Conservation (phyloP, 2,888 invertebrate species). For the Agrenia bidenticulata region DNA sequence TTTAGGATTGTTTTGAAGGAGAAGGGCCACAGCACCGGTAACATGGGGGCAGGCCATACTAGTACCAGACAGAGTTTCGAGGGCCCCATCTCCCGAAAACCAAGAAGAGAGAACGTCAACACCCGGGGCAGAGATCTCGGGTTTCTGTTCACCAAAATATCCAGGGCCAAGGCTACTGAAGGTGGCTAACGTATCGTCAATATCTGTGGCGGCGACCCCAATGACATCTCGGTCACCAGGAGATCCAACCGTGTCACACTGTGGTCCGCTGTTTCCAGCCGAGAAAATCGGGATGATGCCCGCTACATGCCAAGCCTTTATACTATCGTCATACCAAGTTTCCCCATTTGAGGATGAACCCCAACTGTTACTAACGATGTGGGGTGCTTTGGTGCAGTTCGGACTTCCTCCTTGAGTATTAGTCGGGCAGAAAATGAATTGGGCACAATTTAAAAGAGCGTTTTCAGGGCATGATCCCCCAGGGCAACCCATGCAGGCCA, state of each 20-base stretch:
- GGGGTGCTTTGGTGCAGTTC: constrained; percentile 18
- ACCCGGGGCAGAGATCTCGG: constrained; percentile 33
- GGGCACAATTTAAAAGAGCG: constrained; percentile 6
- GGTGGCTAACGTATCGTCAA: constrained; percentile 10
- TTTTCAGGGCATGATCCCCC: not conserved
- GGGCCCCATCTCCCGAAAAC: constrained; percentile 13
- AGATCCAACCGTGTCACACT: not conserved
- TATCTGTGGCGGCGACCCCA: constrained; percentile 26
- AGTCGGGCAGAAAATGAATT: not conserved
- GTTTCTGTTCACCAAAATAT: constrained; percentile 19
- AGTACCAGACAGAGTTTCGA: constrained; percentile 21
- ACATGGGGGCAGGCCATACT: constrained; percentile 34
- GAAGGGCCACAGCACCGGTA: constrained; percentile 28
- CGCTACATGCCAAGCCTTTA: constrained; percentile 26
- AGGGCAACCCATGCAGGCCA: not conserved
- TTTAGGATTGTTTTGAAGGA: constrained; percentile 8
- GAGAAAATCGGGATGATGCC: constrained; percentile 29
- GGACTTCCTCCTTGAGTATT: not conserved
- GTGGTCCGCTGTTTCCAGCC: constrained; percentile 10
- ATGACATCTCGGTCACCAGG: constrained; percentile 23
- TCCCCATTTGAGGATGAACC: constrained; percentile 18
- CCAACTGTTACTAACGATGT: constrained; percentile 8
- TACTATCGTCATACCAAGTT: constrained; percentile 24
- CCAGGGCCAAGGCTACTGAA: constrained; percentile 29
- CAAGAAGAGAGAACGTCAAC: constrained; percentile 13